A percentile compares a stretch with the other conserved stretches of the same genome.
Conservation (phyloP, 2,797 vertebrate species). For the Pantherophis vulpinus region DNA sequence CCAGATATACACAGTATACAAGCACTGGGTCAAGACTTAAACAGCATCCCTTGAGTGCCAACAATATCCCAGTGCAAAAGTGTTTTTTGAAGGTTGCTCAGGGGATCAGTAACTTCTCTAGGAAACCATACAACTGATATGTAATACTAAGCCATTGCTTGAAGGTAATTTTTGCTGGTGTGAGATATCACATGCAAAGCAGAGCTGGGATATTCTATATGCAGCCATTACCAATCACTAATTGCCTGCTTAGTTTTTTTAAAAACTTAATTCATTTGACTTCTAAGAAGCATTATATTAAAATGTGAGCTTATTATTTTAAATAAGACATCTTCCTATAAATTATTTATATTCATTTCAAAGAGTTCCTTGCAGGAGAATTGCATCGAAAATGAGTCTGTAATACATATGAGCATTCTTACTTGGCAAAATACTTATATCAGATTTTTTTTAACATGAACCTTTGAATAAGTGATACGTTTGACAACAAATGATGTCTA, state of each 20-base stretch:
- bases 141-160: neutral
- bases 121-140: neutral
- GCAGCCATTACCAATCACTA: neutral
- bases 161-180: neutral
- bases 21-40: neutral
- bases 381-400: neutral
- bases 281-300: neutral
- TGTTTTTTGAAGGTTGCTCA: neutral
- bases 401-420: neutral
- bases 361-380: neutral
- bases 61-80: neutral
- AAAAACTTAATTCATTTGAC: neutral
- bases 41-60: neutral
- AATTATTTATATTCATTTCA: neutral
- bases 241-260: neutral
- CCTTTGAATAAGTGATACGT: conserved; percentile 23
- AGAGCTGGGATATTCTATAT: neutral
- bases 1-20: neutral
- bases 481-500: conserved; percentile 18
- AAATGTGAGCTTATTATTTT: neutral
- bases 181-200: neutral
- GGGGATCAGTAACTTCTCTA: neutral
- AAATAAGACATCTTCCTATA: neutral
- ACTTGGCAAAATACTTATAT: neutral
- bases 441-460: conserved; percentile 1